These are phyloP conservation scores for Cantharis lateralis DNA, from an alignment of 2,888 invertebrate species.

Conservation along the genomic window DNA sequence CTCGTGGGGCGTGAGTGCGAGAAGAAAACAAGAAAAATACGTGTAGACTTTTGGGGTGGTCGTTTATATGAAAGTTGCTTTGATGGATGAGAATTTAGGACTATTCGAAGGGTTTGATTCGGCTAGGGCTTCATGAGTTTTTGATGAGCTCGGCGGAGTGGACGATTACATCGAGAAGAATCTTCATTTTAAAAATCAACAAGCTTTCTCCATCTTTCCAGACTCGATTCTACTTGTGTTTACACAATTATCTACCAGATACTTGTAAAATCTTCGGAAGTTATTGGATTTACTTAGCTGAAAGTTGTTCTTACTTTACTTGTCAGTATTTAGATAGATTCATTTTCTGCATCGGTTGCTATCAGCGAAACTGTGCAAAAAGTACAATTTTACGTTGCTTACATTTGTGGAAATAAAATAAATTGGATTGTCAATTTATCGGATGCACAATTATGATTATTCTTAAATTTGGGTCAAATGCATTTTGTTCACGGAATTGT, in stretches of 20 bases:
- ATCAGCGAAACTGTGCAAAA: neutral
- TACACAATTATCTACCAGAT: conserved; percentile 18
- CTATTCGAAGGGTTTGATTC: conserved; percentile 23
- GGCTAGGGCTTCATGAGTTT: conserved; percentile 20
- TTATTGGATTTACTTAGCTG: conserved; percentile 15
- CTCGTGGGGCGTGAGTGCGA: conserved; percentile 20
- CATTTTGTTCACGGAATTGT: conserved; percentile 7
- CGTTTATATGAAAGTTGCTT: conserved; percentile 14
- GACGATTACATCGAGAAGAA: conserved; percentile 9
- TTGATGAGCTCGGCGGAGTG: conserved; percentile 18
- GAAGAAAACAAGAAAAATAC: conserved; percentile 27
- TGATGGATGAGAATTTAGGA: conserved; percentile 24
- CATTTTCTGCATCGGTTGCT: neutral
- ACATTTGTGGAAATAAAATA: neutral
- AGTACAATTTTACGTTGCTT: neutral
- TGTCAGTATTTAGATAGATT: neutral
- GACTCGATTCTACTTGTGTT: conserved; percentile 18
- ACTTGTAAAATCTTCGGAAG: conserved; percentile 13
- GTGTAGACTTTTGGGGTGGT: conserved; percentile 17
- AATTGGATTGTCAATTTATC: neutral
- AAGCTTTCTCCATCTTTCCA: conserved; percentile 9
- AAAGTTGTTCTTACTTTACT: conserved; percentile 10
- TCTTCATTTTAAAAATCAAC: conserved; percentile 19
- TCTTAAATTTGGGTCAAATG: neutral
- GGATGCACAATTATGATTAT: neutral